Conservation (phyloP, 2,113 vertebrate genomes). For the Oplegnathus fasciatus region DNA sequence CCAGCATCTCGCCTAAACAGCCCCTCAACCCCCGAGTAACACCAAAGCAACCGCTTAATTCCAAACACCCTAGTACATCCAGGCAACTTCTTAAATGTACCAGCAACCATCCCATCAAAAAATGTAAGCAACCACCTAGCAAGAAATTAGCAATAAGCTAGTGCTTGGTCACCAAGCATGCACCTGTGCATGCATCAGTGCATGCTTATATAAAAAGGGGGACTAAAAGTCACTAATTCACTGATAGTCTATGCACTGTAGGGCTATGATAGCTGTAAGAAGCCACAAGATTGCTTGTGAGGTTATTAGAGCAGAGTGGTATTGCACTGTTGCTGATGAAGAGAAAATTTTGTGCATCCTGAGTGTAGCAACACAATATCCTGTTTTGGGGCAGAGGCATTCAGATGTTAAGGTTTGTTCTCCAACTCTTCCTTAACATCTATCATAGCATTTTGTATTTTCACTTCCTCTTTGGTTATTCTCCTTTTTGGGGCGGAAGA, state of each 20-base stretch:
- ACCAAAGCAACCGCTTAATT: no score
- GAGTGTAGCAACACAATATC: conserved; percentile 74
- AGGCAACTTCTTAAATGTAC: not conserved
- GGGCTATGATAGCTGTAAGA: not conserved
- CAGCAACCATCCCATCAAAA: not conserved
- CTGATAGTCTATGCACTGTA: not conserved
- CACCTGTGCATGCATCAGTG: not conserved
- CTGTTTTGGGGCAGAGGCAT: conserved; percentile 52
- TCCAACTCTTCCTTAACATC: conserved; percentile 57
- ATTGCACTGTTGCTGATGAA: conserved; percentile 51
- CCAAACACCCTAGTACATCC: not conserved
- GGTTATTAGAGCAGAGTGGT: conserved; percentile 16
- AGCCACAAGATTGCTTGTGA: not conserved
- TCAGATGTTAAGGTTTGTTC: conserved; percentile 55
- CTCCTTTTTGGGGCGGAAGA: conserved; percentile 47
- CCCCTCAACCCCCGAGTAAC: no score
- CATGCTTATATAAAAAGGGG: not conserved
- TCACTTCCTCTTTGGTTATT: conserved; percentile 76
- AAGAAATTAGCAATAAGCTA: not conserved
- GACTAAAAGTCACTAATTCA: not conserved
- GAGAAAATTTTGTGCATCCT: conserved; percentile 62
- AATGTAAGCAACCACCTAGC: not conserved
- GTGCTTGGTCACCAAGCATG: not conserved
- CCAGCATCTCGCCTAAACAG: no score
- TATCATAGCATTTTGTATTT: conserved; percentile 75